These are phyloP conservation scores for Muntiacus muntjak DNA, from an alignment of 2,113 vertebrate genomes.

Conservation along the genomic window DNA sequence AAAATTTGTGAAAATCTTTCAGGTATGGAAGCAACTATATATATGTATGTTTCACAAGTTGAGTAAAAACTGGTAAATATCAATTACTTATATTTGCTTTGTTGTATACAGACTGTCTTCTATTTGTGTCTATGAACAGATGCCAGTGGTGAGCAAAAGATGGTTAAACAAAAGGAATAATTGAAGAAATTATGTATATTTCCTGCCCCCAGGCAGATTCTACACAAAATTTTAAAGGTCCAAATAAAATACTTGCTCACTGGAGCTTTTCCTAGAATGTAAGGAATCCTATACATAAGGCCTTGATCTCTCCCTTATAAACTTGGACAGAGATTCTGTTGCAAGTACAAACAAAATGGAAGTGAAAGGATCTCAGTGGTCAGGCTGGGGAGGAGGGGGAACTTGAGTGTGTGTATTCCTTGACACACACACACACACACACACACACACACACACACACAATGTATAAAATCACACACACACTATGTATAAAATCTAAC, in stretches of 20 bases:
- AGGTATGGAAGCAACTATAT: conserved; percentile 77
- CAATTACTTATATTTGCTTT: conserved; percentile 52
- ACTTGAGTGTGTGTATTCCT: neutral
- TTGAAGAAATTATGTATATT: neutral
- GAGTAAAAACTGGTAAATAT: neutral
- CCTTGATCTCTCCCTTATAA: neutral
- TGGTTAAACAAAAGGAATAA: neutral
- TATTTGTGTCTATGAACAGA: conserved; percentile 86
- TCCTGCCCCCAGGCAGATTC: neutral
- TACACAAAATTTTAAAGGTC: neutral
- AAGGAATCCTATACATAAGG: neutral
- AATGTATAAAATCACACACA: neutral
- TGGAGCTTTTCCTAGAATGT: neutral
- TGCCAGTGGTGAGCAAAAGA: conserved; percentile 85
- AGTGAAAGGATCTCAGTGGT: neutral
- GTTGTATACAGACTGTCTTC: conserved; percentile 87
- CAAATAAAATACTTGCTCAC: neutral
- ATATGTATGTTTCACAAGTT: neutral
- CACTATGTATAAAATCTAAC: neutral
- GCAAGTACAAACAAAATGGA: neutral
- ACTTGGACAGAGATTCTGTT: neutral
- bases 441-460: neutral
- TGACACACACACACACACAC: neutral
- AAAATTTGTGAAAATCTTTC: conserved; percentile 82
- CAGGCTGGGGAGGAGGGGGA: neutral